These are phyloP conservation scores for Calephelis perditalis DNA, from an alignment of 2,888 invertebrate species.

Conservation along the genomic window DNA sequence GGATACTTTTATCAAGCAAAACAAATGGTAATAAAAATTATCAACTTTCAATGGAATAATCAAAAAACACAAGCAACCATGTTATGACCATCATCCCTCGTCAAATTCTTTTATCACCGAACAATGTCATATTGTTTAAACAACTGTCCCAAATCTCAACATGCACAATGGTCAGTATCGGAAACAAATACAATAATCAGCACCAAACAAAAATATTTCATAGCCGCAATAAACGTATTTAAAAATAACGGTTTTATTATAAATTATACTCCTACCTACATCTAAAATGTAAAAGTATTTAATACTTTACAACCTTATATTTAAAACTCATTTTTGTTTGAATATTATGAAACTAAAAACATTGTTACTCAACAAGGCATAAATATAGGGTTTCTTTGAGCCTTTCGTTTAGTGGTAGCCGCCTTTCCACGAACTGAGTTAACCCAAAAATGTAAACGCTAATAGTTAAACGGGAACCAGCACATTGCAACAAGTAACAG, in stretches of 20 bases:
- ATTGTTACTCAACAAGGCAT: background rate
- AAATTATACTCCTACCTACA: background rate
- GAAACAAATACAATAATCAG: conserved; percentile 3
- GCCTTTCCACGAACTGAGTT: background rate
- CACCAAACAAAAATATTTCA: conserved; percentile 2
- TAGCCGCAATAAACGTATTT: conserved; percentile 3
- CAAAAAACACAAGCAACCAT: background rate
- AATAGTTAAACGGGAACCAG: too few relatives aligned
- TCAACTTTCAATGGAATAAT: background rate
- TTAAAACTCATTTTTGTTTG: background rate
- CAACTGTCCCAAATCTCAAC: background rate
- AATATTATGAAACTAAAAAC: background rate
- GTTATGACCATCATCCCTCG: background rate
- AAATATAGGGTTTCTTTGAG: too few relatives aligned
- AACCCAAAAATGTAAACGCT: background rate
- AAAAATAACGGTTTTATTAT: conserved; percentile 2
- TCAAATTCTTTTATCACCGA: background rate
- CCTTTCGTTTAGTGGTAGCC: background rate
- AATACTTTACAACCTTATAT: background rate
- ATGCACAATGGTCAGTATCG: background rate
- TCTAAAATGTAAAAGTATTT: background rate
- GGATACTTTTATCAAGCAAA: background rate
- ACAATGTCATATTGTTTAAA: background rate
- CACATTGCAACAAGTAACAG: too few relatives aligned
- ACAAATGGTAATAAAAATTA: background rate